phyloP scores from a whole-genome alignment of 2,888 invertebrate genomes.

The Coelinius sp. region DNA sequence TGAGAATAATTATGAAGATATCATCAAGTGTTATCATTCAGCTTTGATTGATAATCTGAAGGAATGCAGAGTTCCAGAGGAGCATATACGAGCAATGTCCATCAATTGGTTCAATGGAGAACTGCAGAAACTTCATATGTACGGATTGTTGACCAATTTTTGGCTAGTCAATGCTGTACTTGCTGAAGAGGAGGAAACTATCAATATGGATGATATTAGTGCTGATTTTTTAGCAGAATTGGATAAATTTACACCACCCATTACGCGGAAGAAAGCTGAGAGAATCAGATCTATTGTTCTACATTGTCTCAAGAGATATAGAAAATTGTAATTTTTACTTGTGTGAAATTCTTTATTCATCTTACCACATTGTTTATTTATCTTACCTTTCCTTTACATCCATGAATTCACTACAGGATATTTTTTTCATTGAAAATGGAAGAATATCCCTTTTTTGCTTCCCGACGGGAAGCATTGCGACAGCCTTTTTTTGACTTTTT shows the following conservation, averaged over 20 bases:
- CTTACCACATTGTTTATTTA: no score
- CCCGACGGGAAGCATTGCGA: no score
- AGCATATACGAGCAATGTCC: conserved; percentile 40
- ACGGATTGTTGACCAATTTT: conserved; percentile 53
- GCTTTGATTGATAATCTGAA: conserved; percentile 45
- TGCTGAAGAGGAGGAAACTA: conserved; percentile 41
- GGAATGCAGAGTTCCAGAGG: conserved; percentile 33
- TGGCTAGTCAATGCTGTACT: conserved; percentile 54
- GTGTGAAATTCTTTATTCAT: no score
- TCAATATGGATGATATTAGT: conserved; percentile 42
- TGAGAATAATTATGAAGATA: conserved; percentile 47
- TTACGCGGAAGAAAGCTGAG: conserved; percentile 37
- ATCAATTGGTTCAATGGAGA: conserved; percentile 55
- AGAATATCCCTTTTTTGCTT: no score
- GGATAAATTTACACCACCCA: conserved; percentile 1
- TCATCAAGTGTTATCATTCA: conserved; percentile 51
- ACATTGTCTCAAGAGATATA: conserved; percentile 43
- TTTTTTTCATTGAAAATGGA: no score
- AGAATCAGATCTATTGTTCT: conserved; percentile 47
- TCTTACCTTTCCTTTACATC: no score
- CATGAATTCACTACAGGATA: no score
- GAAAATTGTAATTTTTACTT: no score
- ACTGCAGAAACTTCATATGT: conserved; percentile 51
- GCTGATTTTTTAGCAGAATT: conserved; percentile 31
- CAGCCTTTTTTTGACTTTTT: no score